phyloP scores from a whole-genome alignment of 2,888 invertebrate species.

The Cephus pulcher region DNA sequence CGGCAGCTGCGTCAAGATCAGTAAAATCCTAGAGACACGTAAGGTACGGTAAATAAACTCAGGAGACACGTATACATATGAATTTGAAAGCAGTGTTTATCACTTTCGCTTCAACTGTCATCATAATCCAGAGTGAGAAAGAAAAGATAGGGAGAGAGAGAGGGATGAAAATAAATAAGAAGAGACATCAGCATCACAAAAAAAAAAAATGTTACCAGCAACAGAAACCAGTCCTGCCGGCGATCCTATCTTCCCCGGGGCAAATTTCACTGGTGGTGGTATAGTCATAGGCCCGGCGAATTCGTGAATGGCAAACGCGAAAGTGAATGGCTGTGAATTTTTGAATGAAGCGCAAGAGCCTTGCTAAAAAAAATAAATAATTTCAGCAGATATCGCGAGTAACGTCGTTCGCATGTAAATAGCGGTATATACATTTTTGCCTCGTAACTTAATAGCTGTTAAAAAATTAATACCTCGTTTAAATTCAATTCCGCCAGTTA shows the following conservation, averaged over 20 bases:
- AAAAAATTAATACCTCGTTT: neutral
- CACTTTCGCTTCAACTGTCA: neutral
- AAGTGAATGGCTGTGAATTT: constrained; percentile 46
- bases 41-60: neutral
- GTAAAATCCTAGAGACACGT: neutral
- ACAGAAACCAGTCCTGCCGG: constrained; percentile 36
- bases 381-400: neutral
- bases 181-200: neutral
- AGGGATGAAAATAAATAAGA: neutral
- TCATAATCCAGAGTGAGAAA: neutral
- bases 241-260: constrained; percentile 40
- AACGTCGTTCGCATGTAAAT: neutral
- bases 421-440: neutral
- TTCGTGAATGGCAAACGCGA: constrained; percentile 51
- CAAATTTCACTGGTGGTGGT: constrained; percentile 22
- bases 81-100: neutral
- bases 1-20: constrained; percentile 1
- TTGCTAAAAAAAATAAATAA: neutral
- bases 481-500: neutral
- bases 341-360: constrained; percentile 11
- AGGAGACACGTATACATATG: neutral
- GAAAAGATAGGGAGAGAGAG: neutral
- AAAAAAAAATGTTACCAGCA: neutral
- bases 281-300: constrained; percentile 23
- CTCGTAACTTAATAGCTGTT: neutral